phyloP scores from a whole-genome alignment of 2,888 invertebrate genomes.

The Pseudanteris insignis region DNA sequence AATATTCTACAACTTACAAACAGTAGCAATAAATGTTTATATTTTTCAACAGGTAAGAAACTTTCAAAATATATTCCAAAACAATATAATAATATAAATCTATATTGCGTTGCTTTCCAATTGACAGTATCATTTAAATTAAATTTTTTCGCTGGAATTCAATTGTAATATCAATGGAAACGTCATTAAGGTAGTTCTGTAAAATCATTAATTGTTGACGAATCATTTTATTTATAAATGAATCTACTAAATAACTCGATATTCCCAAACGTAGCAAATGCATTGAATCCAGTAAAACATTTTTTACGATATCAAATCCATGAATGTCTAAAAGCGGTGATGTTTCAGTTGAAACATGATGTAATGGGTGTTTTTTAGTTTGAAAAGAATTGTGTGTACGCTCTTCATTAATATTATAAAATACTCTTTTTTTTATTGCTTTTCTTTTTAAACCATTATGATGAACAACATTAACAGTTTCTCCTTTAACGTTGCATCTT shows the following conservation, averaged over 20 bases:
- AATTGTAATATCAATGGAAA: too few relatives aligned
- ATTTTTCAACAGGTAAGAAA: not conserved
- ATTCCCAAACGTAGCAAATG: constrained; percentile 19
- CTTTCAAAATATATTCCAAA: not conserved
- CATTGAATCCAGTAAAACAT: constrained; percentile 27
- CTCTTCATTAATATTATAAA: not conserved
- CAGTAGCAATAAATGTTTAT: not conserved
- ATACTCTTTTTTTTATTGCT: not conserved
- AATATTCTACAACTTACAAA: not conserved
- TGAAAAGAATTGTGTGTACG: not conserved
- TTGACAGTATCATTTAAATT: constrained; percentile 1
- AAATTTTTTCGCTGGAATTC: constrained; percentile 3
- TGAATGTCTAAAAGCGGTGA: constrained; percentile 8
- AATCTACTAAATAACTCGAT: constrained; percentile 6
- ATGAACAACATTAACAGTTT: not conserved
- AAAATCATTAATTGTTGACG: too few relatives aligned
- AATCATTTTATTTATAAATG: too few relatives aligned
- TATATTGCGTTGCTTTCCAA: constrained; percentile 35
- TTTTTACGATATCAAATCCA: constrained; percentile 23
- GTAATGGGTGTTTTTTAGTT: not conserved
- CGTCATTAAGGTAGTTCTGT: too few relatives aligned
- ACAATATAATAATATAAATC: constrained; percentile 38
- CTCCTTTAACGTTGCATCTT: constrained; percentile 10
- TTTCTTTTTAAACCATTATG: too few relatives aligned
- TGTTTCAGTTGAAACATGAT: not conserved